Evolutionary conservation across 2,797 vertebrate species (phyloP).

Genomic region (Coregonus sp.): DNA sequence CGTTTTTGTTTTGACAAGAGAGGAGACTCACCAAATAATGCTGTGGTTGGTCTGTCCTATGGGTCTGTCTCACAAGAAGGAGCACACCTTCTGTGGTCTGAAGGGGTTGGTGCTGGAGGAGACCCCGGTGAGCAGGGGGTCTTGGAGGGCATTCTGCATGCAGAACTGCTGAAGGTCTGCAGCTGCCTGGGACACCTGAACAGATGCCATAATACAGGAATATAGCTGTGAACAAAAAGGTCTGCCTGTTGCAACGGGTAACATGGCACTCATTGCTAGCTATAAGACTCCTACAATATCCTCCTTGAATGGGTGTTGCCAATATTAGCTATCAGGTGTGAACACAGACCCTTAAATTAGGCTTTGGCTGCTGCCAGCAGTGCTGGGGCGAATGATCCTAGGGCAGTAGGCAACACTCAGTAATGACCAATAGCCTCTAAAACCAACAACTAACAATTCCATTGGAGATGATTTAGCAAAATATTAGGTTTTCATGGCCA

Average conservation of each 20-base stretch:
- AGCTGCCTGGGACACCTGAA: conserved; percentile 93
- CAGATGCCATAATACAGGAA: background rate
- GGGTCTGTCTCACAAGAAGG: conserved; percentile 86
- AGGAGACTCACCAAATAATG: conserved; percentile 58
- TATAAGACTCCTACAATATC: too few species aligned
- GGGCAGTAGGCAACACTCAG: too few species aligned
- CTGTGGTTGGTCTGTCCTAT: conserved; percentile 17
- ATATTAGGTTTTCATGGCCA: too few species aligned
- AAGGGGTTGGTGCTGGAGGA: conserved; percentile 98
- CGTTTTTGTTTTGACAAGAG: background rate
- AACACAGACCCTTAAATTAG: too few species aligned
- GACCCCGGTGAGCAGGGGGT: conserved; percentile 92
- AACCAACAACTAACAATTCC: too few species aligned
- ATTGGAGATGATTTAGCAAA: too few species aligned
- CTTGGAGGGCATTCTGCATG: conserved; percentile 92
- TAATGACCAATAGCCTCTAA: too few species aligned
- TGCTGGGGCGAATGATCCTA: too few species aligned
- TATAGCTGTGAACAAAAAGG: background rate
- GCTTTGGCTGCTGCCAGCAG: too few species aligned
- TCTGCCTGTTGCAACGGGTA: too few species aligned
- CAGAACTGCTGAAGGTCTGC: conserved; percentile 96
- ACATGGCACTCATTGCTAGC: background rate
- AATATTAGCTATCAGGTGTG: too few species aligned
- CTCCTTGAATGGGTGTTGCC: too few species aligned
- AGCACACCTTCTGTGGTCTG: conserved; percentile 95